A percentile compares a stretch with the other conserved stretches of the same genome.
Conservation (phyloP, 2,113 vertebrate species). For the Peromyscus polionotus region DNA sequence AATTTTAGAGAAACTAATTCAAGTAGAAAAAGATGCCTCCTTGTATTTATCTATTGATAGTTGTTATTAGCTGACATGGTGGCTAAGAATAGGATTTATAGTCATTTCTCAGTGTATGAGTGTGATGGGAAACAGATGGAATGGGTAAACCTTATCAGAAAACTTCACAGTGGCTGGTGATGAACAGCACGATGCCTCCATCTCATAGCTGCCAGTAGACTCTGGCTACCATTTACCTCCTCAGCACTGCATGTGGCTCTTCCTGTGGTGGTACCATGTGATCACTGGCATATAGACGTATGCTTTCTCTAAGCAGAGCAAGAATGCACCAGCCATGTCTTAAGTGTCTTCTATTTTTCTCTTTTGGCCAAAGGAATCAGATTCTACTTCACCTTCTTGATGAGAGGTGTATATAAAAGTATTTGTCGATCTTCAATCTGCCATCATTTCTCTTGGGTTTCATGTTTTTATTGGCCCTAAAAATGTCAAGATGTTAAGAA, state of each 20-base stretch:
- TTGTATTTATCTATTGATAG: background rate
- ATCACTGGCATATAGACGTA: background rate
- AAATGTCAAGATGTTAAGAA: background rate
- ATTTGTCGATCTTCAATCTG: background rate
- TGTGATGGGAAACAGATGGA: background rate
- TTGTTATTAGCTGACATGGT: background rate
- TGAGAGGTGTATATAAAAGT: background rate
- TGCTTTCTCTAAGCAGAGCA: background rate
- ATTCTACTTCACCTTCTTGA: background rate
- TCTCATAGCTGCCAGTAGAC: background rate
- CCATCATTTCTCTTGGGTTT: background rate
- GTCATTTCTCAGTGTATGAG: background rate
- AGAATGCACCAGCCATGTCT: background rate
- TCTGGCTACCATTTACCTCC: background rate
- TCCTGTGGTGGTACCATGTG: background rate
- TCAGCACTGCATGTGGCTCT: background rate
- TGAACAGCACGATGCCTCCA: background rate
- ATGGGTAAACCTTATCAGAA: background rate
- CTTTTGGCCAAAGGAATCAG: background rate
- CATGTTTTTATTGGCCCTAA: background rate
- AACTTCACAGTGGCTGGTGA: background rate
- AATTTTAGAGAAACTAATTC: background rate
- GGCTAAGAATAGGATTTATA: background rate
- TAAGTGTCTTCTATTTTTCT: background rate
- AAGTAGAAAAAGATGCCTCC: background rate